These are phyloP conservation scores for Propithecus deckenii DNA, from an alignment of 2,797 vertebrate genomes.

Conservation along the genomic window DNA sequence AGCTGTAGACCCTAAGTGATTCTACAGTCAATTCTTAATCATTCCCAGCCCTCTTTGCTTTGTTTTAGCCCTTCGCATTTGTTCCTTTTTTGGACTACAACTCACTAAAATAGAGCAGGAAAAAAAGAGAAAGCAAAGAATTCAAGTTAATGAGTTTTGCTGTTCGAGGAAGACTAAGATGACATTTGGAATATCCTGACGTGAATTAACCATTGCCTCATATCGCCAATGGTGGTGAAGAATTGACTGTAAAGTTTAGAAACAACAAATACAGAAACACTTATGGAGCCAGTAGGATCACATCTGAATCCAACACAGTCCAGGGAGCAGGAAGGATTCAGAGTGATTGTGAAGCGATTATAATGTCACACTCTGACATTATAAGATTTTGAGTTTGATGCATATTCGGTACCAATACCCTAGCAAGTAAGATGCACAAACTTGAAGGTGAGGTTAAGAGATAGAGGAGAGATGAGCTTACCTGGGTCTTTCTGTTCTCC, in stretches of 20 bases:
- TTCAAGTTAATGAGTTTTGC: not conserved
- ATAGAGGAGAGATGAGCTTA: slow-evolving; percentile 80
- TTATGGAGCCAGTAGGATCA: slow-evolving; percentile 46
- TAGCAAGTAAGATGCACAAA: slow-evolving; percentile 44
- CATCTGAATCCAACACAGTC: slow-evolving; percentile 24
- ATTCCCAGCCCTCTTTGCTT: not conserved
- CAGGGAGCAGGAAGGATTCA: not conserved
- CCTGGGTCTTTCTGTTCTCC: slow-evolving; percentile 92
- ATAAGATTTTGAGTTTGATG: slow-evolving; percentile 41
- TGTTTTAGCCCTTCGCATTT: not conserved
- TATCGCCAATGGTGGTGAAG: not conserved
- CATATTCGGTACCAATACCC: not conserved
- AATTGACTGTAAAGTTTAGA: not conserved
- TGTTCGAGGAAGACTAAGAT: not conserved
- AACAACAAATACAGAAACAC: slow-evolving; percentile 39
- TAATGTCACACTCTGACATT: slow-evolving; percentile 56
- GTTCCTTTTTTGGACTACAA: not conserved
- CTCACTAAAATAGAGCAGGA: not conserved
- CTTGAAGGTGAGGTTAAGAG: not conserved
- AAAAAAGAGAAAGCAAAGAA: not conserved
- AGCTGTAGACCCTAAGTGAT: not conserved
- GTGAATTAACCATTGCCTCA: not conserved
- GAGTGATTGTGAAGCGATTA: slow-evolving; percentile 23
- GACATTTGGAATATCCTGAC: not conserved
- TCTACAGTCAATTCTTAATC: not conserved